Conservation (phyloP, 2,797 vertebrate genomes). For the Intellagama lesueurii region DNA sequence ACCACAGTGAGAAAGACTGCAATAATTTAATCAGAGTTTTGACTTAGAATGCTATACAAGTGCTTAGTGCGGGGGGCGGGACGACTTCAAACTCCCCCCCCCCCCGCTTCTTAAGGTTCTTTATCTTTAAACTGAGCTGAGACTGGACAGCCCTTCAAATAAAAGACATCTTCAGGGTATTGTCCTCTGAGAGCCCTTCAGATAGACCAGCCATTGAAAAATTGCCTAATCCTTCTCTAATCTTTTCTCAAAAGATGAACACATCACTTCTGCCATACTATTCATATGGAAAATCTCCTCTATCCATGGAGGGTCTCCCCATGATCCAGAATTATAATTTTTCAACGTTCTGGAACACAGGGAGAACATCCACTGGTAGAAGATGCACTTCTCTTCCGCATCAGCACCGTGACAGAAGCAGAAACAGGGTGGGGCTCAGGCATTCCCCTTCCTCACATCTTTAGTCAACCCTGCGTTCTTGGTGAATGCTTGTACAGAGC, state of each 20-base stretch:
- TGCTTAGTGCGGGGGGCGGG: not conserved
- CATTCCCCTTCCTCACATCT: not conserved
- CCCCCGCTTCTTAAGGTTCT: not conserved
- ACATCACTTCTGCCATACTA: not conserved
- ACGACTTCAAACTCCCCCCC: too few species aligned
- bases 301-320: not conserved
- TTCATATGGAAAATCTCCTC: not conserved
- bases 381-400: not conserved
- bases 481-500: not conserved
- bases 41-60: not conserved
- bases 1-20: too few species aligned
- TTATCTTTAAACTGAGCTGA: not conserved
- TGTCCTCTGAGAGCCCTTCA: not conserved
- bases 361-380: not conserved
- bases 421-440: too few species aligned
- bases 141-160: not conserved
- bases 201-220: too few species aligned
- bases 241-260: not conserved
- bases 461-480: not conserved
- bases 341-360: not conserved
- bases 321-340: not conserved
- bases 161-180: not conserved
- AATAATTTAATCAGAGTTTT: not conserved
- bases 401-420: not conserved
- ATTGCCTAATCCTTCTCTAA: not conserved